Conservation (phyloP, 2,113 vertebrate genomes). For the Oncorhynchus gorbuscha region DNA sequence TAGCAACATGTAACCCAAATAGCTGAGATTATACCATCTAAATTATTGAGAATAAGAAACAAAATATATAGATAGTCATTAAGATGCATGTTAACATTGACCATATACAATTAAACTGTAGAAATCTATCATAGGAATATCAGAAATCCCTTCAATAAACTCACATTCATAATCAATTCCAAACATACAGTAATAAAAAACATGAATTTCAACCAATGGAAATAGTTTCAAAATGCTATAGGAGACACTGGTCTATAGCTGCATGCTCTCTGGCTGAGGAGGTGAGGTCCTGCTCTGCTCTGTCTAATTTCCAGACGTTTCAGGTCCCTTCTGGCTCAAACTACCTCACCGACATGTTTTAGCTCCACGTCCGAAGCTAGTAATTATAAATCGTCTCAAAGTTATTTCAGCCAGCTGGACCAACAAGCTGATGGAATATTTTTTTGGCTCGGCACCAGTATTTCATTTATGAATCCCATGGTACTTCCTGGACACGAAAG, state of each 20-base stretch:
- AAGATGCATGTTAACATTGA: neutral
- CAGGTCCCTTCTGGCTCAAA: slow-evolving; percentile 28
- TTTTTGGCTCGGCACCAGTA: slow-evolving; percentile 62
- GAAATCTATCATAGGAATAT: too few species aligned
- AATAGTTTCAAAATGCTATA: neutral
- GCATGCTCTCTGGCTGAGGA: neutral
- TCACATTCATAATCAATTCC: slow-evolving; percentile 46
- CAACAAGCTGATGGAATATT: slow-evolving; percentile 63
- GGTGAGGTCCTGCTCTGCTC: slow-evolving; percentile 14
- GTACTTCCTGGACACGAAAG: slow-evolving; percentile 57
- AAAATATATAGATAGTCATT: neutral
- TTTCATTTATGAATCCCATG: slow-evolving; percentile 72
- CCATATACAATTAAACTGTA: neutral
- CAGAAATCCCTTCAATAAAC: neutral
- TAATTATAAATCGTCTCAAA: slow-evolving; percentile 66
- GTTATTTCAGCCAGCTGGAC: slow-evolving; percentile 69
- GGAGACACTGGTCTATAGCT: neutral
- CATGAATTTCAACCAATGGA: slow-evolving; percentile 7
- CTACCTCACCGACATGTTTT: slow-evolving; percentile 30
- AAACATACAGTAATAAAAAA: neutral
- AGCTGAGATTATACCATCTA: neutral
- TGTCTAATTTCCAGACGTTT: slow-evolving; percentile 47
- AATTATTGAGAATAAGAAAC: neutral
- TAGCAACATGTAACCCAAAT: neutral
- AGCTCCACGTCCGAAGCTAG: slow-evolving; percentile 43